phyloP scores from a whole-genome alignment of 2,888 invertebrate genomes.

The Campopleginae sp. region DNA sequence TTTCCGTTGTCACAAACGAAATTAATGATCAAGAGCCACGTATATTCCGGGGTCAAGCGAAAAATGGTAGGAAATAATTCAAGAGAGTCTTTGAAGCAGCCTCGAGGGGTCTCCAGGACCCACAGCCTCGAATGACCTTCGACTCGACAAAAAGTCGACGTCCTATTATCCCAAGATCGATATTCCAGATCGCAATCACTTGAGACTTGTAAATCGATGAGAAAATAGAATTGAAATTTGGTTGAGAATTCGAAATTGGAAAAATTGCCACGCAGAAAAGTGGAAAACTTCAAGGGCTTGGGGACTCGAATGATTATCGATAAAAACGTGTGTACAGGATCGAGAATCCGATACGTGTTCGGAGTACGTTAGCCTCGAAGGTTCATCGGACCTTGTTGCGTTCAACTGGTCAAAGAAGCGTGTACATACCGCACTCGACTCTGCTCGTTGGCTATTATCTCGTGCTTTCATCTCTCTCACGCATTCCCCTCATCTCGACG shows the following conservation, averaged over 20 bases:
- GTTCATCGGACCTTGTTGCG: conserved; percentile 77
- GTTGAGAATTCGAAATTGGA: background rate
- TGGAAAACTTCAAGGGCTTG: background rate
- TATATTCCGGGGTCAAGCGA: background rate
- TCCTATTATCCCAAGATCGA: background rate
- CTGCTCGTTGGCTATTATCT: conserved; percentile 46
- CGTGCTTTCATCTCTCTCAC: conserved; percentile 42
- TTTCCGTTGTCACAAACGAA: too few species aligned
- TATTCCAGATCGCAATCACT: background rate
- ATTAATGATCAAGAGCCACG: too few species aligned
- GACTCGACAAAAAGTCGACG: conserved; percentile 5
- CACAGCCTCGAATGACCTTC: background rate
- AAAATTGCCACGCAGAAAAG: background rate
- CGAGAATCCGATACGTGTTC: conserved; percentile 14
- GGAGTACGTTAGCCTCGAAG: conserved; percentile 81
- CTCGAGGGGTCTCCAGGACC: background rate
- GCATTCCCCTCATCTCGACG: conserved; percentile 46
- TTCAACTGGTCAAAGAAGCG: conserved; percentile 47
- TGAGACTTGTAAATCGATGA: background rate
- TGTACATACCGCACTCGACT: conserved; percentile 43
- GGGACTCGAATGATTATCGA: background rate
- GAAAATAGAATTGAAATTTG: background rate
- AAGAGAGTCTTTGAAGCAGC: background rate
- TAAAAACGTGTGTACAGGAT: background rate
- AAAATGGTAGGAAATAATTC: background rate